Evolutionary conservation across 2,113 vertebrate species (phyloP).

Genomic region (Melierax canorus): DNA sequence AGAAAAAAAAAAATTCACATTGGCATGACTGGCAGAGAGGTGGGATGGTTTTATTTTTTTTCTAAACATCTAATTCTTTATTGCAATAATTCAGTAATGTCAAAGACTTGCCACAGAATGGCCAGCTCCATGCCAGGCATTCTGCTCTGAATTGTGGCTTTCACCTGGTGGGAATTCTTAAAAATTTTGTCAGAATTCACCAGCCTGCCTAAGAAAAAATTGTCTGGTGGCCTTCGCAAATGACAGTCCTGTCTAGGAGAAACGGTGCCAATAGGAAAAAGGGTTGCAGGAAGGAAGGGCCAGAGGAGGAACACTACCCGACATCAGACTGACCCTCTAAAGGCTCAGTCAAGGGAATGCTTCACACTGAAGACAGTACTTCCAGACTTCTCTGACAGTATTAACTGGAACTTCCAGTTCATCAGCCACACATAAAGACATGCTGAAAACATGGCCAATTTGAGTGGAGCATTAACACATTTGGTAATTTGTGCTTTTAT

Average conservation of each 20-base stretch:
- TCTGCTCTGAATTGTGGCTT: not conserved
- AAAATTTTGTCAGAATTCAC: not conserved
- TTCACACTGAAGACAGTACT: not conserved
- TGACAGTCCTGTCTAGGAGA: not conserved
- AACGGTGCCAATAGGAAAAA: not conserved
- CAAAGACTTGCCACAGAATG: not conserved
- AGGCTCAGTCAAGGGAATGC: not conserved
- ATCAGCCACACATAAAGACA: not conserved
- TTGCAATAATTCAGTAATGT: not conserved
- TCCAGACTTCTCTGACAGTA: not conserved
- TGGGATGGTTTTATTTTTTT: not conserved
- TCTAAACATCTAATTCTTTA: not conserved
- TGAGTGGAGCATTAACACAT: not conserved
- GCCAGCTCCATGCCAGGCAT: not conserved
- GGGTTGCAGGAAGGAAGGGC: not conserved
- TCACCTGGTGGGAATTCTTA: not conserved
- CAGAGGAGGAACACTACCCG: not conserved
- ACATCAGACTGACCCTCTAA: not conserved
- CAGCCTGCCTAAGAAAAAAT: not conserved
- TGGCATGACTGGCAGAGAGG: not conserved
- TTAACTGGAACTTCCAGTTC: conserved; percentile 39
- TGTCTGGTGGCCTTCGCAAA: not conserved
- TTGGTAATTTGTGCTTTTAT: not conserved
- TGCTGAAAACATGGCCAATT: not conserved
- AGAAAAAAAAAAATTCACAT: not conserved